phyloP scores from a whole-genome alignment of 2,888 invertebrate species.

The Sesia bembeciformis region DNA sequence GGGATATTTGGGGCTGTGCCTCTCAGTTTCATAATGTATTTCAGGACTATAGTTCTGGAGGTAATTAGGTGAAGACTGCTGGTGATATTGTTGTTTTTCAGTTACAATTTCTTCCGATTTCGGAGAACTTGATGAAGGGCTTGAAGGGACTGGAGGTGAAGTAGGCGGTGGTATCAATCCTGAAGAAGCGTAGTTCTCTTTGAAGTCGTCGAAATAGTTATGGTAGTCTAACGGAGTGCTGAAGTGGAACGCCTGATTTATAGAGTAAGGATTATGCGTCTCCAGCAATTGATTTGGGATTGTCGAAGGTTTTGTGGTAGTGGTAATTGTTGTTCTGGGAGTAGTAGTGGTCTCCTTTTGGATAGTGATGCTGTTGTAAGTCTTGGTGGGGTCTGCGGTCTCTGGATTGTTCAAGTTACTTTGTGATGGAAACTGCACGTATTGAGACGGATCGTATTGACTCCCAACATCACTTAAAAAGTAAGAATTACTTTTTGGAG shows the following conservation, averaged over 20 bases:
- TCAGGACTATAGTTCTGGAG: conserved; percentile 53
- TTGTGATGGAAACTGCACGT: conserved; percentile 27
- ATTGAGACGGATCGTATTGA: conserved; percentile 37
- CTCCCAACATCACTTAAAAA: conserved; percentile 35
- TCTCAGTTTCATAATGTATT: conserved; percentile 52
- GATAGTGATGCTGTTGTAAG: conserved; percentile 38
- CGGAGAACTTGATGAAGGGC: conserved; percentile 18
- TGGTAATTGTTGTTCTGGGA: conserved; percentile 28
- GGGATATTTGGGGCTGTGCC: conserved; percentile 38
- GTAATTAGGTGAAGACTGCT: conserved; percentile 41
- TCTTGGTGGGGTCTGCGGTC: conserved; percentile 19
- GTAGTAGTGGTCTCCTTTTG: conserved; percentile 36
- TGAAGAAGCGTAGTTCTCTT: conserved; percentile 37
- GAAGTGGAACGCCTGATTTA: conserved; percentile 66
- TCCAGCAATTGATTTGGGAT: conserved; percentile 55
- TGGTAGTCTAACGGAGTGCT: conserved; percentile 64
- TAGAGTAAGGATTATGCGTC: conserved; percentile 66
- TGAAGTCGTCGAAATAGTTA: conserved; percentile 51
- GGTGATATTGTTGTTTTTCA: conserved; percentile 34
- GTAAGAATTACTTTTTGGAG: conserved; percentile 40
- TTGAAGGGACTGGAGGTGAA: conserved; percentile 15
- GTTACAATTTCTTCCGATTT: conserved; percentile 32
- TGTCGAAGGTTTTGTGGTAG: conserved; percentile 49
- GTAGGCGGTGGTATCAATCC: conserved; percentile 14
- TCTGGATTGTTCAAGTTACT: conserved; percentile 18